phyloP scores from a whole-genome alignment of 2,113 vertebrate species.

The Plestiodon gilberti region DNA sequence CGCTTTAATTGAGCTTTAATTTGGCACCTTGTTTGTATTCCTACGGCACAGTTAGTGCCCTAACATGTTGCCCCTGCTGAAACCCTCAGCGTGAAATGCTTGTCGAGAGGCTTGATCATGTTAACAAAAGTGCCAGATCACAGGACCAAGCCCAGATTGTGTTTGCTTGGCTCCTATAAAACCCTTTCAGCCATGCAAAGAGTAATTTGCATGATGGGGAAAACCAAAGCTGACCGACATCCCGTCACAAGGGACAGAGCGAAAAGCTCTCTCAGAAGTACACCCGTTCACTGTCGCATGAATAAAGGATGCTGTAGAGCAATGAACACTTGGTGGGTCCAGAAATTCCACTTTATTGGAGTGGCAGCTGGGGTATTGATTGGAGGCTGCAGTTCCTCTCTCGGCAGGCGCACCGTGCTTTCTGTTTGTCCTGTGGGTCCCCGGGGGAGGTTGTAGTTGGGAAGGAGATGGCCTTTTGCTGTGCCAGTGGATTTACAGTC shows the following conservation, averaged over 20 bases:
- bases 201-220: conserved; percentile 18
- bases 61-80: not conserved
- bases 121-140: not conserved
- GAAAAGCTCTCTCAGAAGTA: conserved; percentile 15
- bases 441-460: not conserved
- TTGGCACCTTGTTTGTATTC: not conserved
- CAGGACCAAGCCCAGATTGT: not conserved
- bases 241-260: not conserved
- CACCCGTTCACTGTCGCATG: not conserved
- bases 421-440: conserved; percentile 25
- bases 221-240: conserved; percentile 37
- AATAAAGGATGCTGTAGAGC: conserved; percentile 27
- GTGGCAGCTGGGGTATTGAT: conserved; percentile 42
- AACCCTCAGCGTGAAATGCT: no score
- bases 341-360: not conserved
- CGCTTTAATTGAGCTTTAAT: not conserved
- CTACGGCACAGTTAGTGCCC: not conserved
- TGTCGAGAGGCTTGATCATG: not conserved
- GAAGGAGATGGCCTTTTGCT: conserved; percentile 26
- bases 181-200: not conserved
- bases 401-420: conserved; percentile 27
- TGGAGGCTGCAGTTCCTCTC: conserved; percentile 21
- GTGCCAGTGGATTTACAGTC: conserved; percentile 30
- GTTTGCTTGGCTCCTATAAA: not conserved
- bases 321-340: not conserved